Evolutionary conservation across 2,113 vertebrate genomes (phyloP), one percentile per base, ranked within the genome.

Genomic region (Gallinago media): DNA sequence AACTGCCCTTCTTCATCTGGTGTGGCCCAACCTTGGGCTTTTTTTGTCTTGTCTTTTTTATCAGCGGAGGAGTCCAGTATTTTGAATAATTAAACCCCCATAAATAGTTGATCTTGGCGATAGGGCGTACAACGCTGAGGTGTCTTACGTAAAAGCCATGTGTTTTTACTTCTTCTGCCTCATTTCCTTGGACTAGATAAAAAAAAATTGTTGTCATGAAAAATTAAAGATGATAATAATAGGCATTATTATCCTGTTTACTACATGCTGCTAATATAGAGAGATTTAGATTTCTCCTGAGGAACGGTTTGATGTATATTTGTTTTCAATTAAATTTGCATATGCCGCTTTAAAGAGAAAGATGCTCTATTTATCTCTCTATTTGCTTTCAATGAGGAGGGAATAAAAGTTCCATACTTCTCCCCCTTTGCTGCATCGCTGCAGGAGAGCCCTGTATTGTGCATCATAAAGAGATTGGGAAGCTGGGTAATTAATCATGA

Each of bases 401-500:
- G 68, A 81, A 94, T 81, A 90, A 94, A 96, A 93, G 89, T 95
- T 95, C 59, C 52, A 31, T 49, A 17, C 61, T 95, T 78, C 25
- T 76, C 38, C 66, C 55, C 19, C 21, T 46, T 85, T 77, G 29
- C 75, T 92, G 94, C 79, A 91, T 73, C 89, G 8, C 79, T 82
- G 72, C 88, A 92, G 93, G 75, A 93, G 88, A 85, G 67, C 88
- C 85, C 49, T 63, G 59, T 55, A 89, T 82, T 92, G 63, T 91
- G 83, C 70, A 91, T 94, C 88, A 73, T 54, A 85, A 97, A 97
- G 90, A 96, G 88, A 82, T 5, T 58, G 81, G 85, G 83, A 96
- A 95, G 80, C 91, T 54, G 95, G 95, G 96, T 98, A 98, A 98
- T 98, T 98, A 97, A 98, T 98, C 97, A 98, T 66, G 82, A 96